Evolutionary conservation across 2,888 invertebrate genomes (phyloP).

Genomic region (Hypomecis atomaria): DNA sequence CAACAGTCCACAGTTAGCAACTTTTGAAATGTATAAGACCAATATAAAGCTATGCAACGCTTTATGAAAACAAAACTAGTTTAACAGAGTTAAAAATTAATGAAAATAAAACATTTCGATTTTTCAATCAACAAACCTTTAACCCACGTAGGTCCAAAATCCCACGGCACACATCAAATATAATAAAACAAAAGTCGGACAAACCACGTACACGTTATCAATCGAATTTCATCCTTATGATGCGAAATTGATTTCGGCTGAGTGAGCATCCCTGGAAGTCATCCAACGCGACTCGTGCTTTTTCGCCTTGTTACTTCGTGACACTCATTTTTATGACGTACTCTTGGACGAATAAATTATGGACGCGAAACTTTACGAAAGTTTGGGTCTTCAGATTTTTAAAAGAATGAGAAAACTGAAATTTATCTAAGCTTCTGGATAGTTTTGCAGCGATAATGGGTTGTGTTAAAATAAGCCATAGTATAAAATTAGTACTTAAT

Average conservation of each 20-base stretch:
- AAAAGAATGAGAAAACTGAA: not conserved
- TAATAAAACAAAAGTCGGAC: slow-evolving; percentile 13
- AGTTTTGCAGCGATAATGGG: not conserved
- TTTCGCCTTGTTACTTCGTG: slow-evolving; percentile 48
- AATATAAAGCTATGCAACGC: too few species aligned
- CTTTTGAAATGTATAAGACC: too few species aligned
- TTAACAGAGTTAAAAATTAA: too few species aligned
- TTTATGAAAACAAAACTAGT: too few species aligned
- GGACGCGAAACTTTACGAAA: slow-evolving; percentile 1
- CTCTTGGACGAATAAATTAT: not conserved
- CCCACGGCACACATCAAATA: not conserved
- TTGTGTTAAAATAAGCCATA: not conserved
- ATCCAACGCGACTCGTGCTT: slow-evolving; percentile 47
- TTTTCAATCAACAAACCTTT: too few species aligned
- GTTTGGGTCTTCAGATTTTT: not conserved
- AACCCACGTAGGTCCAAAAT: not conserved
- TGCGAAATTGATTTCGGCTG: slow-evolving; percentile 61
- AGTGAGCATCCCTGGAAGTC: slow-evolving; percentile 55
- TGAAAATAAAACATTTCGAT: too few species aligned
- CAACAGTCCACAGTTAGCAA: too few species aligned
- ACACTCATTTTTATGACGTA: slow-evolving; percentile 41
- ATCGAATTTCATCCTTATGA: slow-evolving; percentile 37
- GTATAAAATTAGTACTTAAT: too few species aligned
- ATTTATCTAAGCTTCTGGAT: not conserved
- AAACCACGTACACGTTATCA: slow-evolving; percentile 47